Base-by-base conservation (phyloP, 2,888 invertebrate genomes). In the Entomobrya multifasciata region DNA sequence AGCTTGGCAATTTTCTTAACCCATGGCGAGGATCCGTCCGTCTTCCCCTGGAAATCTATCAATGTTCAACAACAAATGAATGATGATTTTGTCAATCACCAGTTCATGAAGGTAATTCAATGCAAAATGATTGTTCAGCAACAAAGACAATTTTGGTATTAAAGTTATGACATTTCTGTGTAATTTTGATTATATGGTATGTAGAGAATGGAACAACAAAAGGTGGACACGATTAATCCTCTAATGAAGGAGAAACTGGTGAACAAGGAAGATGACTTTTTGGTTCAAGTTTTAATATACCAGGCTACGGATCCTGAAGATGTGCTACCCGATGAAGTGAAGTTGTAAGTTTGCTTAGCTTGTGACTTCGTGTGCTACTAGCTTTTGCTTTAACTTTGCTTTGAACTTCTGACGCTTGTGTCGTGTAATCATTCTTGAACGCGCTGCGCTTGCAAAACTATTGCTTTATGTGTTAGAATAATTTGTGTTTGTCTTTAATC, bases 1-100 rank as follows among this genome's bases (percentile, higher is more conserved):
- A 78, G 80, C 17, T 70, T 89, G 41, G 86, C 87, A 0, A 79
- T 89, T 49, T 89, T 86, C 44, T 47, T 89, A 3, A 89, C 87
- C 30, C 89, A 89, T 81, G 85, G 82, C n/a, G 89, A 89, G 27
- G 87, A 89, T 22, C 89, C 89, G 0, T 86, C 89, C 5, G 57
- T 80, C 27, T 89, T 89, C 47, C 89, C 86, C 0, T 89, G 89
- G 89, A 87, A 86, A 25, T 89, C 89, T 20, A 78, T 86, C 0
- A 89, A 85, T 80, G 89, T 89, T 22, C 89, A 89, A 30, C 89
- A 89, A 27, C 89, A 89, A 87, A 87, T 89, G 27, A 89, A 89
- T 44, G 87, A 89, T 72, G 89, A 89, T 57, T 86, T 89, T 60
- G 76, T 57, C 1, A n/a, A 86, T 55, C 76, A 86, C 11, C 55